Evolutionary conservation across 1,140 invertebrate species (phyloP).

Genomic region (Heliconius hewitsoni): DNA sequence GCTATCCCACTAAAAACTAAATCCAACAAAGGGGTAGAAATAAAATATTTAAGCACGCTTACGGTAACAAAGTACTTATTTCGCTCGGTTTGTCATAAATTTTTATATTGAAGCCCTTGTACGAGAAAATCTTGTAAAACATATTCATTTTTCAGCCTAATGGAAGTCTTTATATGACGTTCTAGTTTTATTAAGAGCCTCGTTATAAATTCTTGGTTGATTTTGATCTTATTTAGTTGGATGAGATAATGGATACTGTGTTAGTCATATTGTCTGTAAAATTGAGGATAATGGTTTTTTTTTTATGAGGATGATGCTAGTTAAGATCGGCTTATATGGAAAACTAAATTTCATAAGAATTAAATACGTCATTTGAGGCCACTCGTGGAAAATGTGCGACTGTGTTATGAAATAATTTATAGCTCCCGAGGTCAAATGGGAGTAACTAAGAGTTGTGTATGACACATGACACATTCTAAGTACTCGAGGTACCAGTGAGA

Average conservation of each 20-base stretch:
- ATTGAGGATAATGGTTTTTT: background rate
- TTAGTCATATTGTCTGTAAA: background rate
- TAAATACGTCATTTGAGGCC: too few species aligned
- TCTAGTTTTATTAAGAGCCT: constrained; percentile 17
- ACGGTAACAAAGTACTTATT: constrained; percentile 4
- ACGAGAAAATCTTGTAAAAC: constrained; percentile 22
- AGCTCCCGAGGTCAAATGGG: too few species aligned
- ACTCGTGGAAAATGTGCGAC: too few species aligned
- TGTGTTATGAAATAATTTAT: too few species aligned
- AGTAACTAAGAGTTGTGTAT: too few species aligned
- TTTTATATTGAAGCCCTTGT: constrained; percentile 32
- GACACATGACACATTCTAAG: too few species aligned
- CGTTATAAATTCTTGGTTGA: background rate
- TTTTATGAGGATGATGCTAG: background rate
- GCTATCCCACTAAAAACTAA: background rate
- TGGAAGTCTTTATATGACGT: constrained; percentile 28
- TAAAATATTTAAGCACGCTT: background rate
- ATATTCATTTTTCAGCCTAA: constrained; percentile 37
- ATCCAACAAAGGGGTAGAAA: background rate
- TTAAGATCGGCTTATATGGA: background rate
- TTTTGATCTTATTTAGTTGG: background rate
- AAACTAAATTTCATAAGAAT: background rate
- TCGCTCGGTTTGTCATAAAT: constrained; percentile 29
- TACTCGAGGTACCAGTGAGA: too few species aligned
- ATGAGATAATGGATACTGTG: background rate